These are phyloP conservation scores for Notolepis coatsorum DNA, from an alignment of 2,797 vertebrate species.

Conservation along the genomic window DNA sequence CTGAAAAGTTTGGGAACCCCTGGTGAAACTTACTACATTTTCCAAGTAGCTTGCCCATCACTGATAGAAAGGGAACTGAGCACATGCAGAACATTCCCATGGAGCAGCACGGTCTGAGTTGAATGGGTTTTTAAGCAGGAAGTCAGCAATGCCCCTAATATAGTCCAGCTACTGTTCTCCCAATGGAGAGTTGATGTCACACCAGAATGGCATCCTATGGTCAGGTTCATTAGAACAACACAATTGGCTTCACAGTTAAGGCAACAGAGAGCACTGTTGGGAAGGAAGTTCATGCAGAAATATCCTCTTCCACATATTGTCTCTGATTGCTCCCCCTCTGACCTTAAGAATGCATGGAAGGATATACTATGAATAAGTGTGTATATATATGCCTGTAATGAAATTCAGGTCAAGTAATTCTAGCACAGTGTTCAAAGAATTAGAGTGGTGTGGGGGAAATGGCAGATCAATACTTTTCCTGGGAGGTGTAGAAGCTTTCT, in stretches of 20 bases:
- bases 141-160: constrained; percentile 41
- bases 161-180: constrained; percentile 39
- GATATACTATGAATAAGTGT: constrained; percentile 57
- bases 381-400: constrained; percentile 11
- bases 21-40: no score
- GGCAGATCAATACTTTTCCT: not conserved
- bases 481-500: not conserved
- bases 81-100: constrained; percentile 32
- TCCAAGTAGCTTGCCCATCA: no score
- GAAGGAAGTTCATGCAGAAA: constrained; percentile 65
- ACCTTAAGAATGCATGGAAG: constrained; percentile 57
- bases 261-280: constrained; percentile 37
- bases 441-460: no score
- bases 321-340: constrained; percentile 41
- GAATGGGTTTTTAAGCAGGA: constrained; percentile 41
- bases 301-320: constrained; percentile 81
- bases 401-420: constrained; percentile 12
- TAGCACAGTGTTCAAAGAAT: no score
- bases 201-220: constrained; percentile 20
- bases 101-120: constrained; percentile 4
- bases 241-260: constrained; percentile 9
- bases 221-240: constrained; percentile 39
- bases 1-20: no score
- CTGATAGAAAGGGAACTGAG: not conserved
- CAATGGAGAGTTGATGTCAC: constrained; percentile 21